Evolutionary conservation across 2,888 invertebrate genomes (phyloP), one percentile per base, ranked within the genome.

Genomic region (Gari tellinella): DNA sequence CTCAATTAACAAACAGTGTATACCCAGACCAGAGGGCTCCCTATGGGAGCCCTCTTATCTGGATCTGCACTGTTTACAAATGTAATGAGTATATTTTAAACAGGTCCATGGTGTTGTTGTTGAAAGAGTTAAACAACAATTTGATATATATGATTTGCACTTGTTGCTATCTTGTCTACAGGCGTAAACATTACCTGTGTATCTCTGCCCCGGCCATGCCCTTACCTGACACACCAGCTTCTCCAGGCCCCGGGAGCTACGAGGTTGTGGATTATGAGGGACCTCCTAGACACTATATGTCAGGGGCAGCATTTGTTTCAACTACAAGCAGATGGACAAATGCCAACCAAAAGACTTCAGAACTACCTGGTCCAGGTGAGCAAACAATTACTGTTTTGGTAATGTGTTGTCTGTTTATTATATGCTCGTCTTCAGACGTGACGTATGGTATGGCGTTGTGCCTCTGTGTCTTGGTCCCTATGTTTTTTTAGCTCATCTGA

Each of bases 201-300:
- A 88, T 92, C 64, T 91, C 91, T 25, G 91, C 92, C 7, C 92
- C 92, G 21, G 92, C 92, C 37, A 89, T 92, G 89, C 90, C 91
- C 1, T 84, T 91, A 15, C 90, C 91, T 14, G 81, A 83, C 12
- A 82, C 87, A 0, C 88, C 89, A 0, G 88, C 90, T 1, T 37
- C 68, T 15, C 92, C 92, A 3, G 91, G 91, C 0, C 91, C 92
- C 4, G 91, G 90, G 1, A 84, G 81, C 21, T 92, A 92, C 77
- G 90, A 92, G 19, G 55, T 86, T 5, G 83, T 88, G 40, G 86
- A 90, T 72, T 91, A 86, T 83, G 88, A 89, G 57, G 90, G 88
- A 10, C 83, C 86, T 26, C 76, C 84, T 12, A 90, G 89, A 80
- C 91, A 91, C 69, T 92, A 88, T 67, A 92, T 92, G 91, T 90